phyloP scores from a whole-genome alignment of 2,113 vertebrate species.

The Hippoglossus stenolepis region DNA sequence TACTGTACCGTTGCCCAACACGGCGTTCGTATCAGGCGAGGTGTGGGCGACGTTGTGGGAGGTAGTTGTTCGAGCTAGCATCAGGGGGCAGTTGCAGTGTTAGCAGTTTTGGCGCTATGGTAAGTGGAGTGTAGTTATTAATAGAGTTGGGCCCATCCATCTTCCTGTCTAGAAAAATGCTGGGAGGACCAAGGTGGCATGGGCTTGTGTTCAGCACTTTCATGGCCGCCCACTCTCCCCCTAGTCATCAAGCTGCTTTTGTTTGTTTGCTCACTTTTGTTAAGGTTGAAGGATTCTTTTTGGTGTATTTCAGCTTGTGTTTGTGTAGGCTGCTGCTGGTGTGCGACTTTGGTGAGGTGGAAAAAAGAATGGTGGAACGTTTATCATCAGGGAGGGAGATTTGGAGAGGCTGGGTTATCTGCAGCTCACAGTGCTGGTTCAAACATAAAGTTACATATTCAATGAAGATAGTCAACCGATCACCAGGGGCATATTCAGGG shows the following conservation, averaged over 20 bases:
- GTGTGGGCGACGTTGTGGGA: slow-evolving; percentile 77
- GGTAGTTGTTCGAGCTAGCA: slow-evolving; percentile 78
- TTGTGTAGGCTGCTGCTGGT: slow-evolving; percentile 34
- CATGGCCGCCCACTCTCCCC: slow-evolving; percentile 63
- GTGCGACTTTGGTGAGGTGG: neutral
- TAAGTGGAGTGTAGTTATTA: slow-evolving; percentile 83
- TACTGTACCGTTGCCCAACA: slow-evolving; percentile 62
- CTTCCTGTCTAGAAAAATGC: slow-evolving; percentile 81
- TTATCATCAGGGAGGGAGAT: slow-evolving; percentile 17
- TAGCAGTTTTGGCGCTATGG: slow-evolving; percentile 78
- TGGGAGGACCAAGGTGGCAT: slow-evolving; percentile 74
- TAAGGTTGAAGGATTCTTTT: slow-evolving; percentile 39
- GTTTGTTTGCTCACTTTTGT: slow-evolving; percentile 62
- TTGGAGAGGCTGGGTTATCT: slow-evolving; percentile 11
- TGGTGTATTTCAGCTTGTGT: slow-evolving; percentile 43
- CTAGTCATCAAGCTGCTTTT: slow-evolving; percentile 72
- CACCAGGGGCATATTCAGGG: too few species aligned
- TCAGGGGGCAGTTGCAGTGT: slow-evolving; percentile 80
- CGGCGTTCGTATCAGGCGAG: slow-evolving; percentile 64
- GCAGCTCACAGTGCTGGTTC: neutral
- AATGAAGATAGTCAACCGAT: too few species aligned
- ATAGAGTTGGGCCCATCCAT: slow-evolving; percentile 81
- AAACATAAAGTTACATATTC: neutral
- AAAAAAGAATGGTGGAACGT: slow-evolving; percentile 2
- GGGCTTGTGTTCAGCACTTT: slow-evolving; percentile 80